A percentile compares a stretch with the other conserved stretches of the same genome.
Conservation (phyloP, 2,113 vertebrate genomes). For the Entomyzon cyanotis region DNA sequence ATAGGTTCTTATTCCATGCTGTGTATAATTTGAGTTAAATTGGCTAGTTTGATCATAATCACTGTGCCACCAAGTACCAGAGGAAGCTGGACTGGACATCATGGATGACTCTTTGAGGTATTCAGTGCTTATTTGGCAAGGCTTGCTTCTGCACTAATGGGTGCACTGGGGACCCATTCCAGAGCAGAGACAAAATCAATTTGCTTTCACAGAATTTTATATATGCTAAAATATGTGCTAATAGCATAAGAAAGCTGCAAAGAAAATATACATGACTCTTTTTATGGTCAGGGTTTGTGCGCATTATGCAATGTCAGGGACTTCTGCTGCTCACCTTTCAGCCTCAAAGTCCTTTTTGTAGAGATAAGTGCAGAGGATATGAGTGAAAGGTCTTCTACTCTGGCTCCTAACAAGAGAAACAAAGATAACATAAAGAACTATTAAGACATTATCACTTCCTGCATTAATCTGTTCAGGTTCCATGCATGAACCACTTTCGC, state of each 20-base stretch:
- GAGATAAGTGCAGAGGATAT: conserved; percentile 9
- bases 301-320: neutral
- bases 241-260: neutral
- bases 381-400: conserved; percentile 31
- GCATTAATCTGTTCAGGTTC: neutral
- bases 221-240: neutral
- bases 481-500: conserved; percentile 18
- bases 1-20: neutral
- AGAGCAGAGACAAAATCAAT: conserved; percentile 4
- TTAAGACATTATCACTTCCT: neutral
- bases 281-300: neutral
- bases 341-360: conserved; percentile 17
- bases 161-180: neutral
- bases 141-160: neutral
- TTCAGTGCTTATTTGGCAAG: neutral
- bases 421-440: conserved; percentile 34
- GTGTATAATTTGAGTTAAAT: neutral
- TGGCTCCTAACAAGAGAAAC: neutral
- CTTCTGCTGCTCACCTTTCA: neutral
- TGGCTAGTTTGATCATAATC: neutral
- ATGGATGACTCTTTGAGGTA: neutral
- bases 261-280: neutral
- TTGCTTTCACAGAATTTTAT: conserved; percentile 33
- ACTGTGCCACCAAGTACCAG: neutral
- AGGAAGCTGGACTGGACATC: neutral